Evolutionary conservation across 64 coral and sea anemone genomes (phyloP).

Genomic region (Pocillopora verrucosa): DNA sequence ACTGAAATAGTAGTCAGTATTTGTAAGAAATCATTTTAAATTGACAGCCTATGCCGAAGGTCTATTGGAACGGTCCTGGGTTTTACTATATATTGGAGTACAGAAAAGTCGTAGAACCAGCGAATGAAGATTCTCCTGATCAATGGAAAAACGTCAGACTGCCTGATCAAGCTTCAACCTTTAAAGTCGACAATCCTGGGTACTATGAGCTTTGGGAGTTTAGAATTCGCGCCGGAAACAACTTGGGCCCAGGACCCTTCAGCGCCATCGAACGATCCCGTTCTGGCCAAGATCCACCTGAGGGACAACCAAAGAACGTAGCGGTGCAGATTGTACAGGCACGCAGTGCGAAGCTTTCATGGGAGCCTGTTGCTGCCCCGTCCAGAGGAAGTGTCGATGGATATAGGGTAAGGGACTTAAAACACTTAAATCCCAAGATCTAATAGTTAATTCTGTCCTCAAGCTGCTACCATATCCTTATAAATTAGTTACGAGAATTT

Average conservation of each 20-base stretch:
- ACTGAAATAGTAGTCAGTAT: too few species aligned
- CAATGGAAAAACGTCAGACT: not conserved
- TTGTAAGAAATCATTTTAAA: not conserved
- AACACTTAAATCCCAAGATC: too few species aligned
- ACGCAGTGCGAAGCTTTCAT: slow-evolving; percentile 58
- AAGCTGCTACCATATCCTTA: too few species aligned
- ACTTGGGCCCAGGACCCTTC: slow-evolving; percentile 14
- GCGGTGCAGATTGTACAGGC: slow-evolving; percentile 13
- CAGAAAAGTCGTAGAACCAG: not conserved
- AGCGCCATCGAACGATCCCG: slow-evolving; percentile 32
- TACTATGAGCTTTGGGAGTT: slow-evolving; percentile 77
- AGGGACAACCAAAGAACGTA: slow-evolving; percentile 17
- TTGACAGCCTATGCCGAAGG: slow-evolving; percentile 56
- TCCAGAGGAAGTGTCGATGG: slow-evolving; percentile 78
- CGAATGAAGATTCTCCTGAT: not conserved
- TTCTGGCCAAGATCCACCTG: slow-evolving; percentile 77
- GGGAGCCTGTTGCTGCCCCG: slow-evolving; percentile 49
- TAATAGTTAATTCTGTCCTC: too few species aligned
- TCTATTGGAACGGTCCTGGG: slow-evolving; percentile 63
- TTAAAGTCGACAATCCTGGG: slow-evolving; percentile 40
- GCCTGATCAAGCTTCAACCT: not conserved
- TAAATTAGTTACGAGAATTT: too few species aligned
- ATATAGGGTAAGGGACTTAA: slow-evolving; percentile 53
- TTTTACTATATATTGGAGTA: slow-evolving; percentile 53
- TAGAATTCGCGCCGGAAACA: slow-evolving; percentile 57